Evolutionary conservation across 2,888 invertebrate species (phyloP), one percentile per base, ranked within the genome.

Genomic region (Leucozona laternaria): DNA sequence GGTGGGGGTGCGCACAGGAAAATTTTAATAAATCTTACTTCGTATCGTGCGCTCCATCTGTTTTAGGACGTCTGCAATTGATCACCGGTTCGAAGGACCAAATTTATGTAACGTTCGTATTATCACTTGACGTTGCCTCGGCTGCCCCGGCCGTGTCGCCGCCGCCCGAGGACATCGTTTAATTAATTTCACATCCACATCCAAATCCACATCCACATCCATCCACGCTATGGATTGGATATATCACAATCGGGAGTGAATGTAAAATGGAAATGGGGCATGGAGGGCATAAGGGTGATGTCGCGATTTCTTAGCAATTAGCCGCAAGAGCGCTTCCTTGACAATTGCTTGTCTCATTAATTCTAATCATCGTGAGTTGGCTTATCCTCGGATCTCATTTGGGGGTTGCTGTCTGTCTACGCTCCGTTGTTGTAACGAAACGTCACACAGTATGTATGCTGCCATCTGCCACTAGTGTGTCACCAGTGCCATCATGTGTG

Each of bases 301-400:
- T 82, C 86, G 86, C 86, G 82, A 82, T 86, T 82, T 82, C 86
- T 86, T 86, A 79, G 82, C 82, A 86, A 86, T 86, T 86, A 86
- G 86, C 82, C 86, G 81, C 82, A 70, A 82, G 78, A 82, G 75
- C 71, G 86, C 86, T 82, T 86, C 82, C 82, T 79, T 86, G 86
- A 86, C 86, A 82, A 86, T 86, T 86, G 86, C 86, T 86, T 86
- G 86, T 86, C 86, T 86, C 86, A 86, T 86, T 86, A 86, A 86
- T 86, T 86, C 86, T 82, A 86, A 86, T 82, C 86, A 86, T 79
- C 79, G 86, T 75, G 86, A 86, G 86, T 71, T 82, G 82, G 82
- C 82, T 86, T 86, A 82, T 86, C 86, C 73, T 73, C 82, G 86
- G 71, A 86, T 75, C 82, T 79, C 82, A 82, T 79, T 82, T 70